A percentile compares a stretch with the other conserved stretches of the same genome.
Conservation (phyloP, 2,797 vertebrate species). For the Notoglanidium macrostoma region DNA sequence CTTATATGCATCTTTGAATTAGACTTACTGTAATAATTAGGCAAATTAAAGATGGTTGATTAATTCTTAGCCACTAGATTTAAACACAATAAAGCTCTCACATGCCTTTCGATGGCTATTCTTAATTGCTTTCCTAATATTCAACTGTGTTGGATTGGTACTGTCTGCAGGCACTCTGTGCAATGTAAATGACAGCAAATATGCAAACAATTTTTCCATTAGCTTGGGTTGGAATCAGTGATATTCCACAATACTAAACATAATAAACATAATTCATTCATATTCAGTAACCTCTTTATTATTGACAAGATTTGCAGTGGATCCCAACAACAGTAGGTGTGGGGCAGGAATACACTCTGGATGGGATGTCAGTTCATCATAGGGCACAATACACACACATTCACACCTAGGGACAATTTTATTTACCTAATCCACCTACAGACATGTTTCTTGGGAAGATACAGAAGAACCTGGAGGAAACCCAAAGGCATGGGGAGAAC, state of each 20-base stretch:
- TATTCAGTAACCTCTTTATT: neutral
- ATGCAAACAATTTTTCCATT: neutral
- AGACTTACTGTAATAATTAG: too few species aligned
- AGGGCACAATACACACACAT: neutral
- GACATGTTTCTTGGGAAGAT: neutral
- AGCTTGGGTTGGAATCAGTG: neutral
- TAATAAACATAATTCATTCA: neutral
- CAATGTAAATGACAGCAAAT: neutral
- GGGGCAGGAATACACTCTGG: neutral
- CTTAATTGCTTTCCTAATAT: neutral
- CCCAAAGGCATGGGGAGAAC: too few species aligned
- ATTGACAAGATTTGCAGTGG: neutral
- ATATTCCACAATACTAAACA: neutral
- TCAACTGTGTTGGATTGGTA: neutral
- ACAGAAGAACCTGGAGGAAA: neutral
- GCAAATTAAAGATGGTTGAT: neutral
- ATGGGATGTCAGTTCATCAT: neutral
- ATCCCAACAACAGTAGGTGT: neutral
- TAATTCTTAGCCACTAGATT: neutral
- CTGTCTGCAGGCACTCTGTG: neutral
- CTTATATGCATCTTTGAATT: neutral
- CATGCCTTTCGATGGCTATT: neutral
- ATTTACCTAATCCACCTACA: neutral
- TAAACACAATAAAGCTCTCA: neutral
- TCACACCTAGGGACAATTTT: neutral